A percentile compares a stretch with the other conserved stretches of the same genome.
These are phyloP conservation scores for Brachionus paranguensis DNA, from an alignment of 1,140 invertebrate genomes.

Conservation along the genomic window DNA sequence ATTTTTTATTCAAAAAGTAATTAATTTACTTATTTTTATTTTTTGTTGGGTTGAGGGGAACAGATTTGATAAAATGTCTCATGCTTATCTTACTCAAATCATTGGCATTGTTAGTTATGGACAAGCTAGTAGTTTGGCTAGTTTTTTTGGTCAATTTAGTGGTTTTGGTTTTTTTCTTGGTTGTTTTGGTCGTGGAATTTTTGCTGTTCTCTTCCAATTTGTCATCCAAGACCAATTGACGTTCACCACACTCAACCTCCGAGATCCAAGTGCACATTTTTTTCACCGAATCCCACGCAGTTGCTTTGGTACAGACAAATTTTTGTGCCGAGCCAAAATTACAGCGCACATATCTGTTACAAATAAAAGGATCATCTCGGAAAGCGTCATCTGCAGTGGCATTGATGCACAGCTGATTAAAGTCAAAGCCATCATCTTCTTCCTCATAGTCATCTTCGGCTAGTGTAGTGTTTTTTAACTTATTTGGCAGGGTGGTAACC, in stretches of 20 bases:
- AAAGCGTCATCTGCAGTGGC: neutral
- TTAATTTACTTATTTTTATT: neutral
- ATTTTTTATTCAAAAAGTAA: neutral
- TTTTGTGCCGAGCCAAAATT: slow-evolving; percentile 16
- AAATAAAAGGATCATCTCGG: slow-evolving; percentile 22
- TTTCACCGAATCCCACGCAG: slow-evolving; percentile 21
- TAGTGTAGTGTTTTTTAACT: neutral
- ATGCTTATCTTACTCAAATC: slow-evolving; percentile 10
- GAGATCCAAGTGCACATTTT: slow-evolving; percentile 28
- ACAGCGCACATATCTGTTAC: slow-evolving; percentile 31
- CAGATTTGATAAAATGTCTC: neutral
- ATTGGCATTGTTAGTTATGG: neutral
- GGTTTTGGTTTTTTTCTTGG: neutral
- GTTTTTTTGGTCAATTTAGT: slow-evolving; percentile 23
- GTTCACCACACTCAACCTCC: slow-evolving; percentile 11
- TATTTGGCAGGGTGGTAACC: neutral
- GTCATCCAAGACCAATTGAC: neutral
- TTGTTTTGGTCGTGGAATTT: slow-evolving; percentile 15
- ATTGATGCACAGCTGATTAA: neutral
- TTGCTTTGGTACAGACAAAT: slow-evolving; percentile 24
- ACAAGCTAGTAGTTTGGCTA: neutral
- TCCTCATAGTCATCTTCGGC: neutral
- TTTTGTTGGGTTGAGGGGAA: too few species aligned
- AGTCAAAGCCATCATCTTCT: neutral
- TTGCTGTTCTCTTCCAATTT: neutral